Evolutionary conservation across 2,888 invertebrate species (phyloP), one percentile per base, ranked within the genome.

Genomic region (Andrena hattorfiana): DNA sequence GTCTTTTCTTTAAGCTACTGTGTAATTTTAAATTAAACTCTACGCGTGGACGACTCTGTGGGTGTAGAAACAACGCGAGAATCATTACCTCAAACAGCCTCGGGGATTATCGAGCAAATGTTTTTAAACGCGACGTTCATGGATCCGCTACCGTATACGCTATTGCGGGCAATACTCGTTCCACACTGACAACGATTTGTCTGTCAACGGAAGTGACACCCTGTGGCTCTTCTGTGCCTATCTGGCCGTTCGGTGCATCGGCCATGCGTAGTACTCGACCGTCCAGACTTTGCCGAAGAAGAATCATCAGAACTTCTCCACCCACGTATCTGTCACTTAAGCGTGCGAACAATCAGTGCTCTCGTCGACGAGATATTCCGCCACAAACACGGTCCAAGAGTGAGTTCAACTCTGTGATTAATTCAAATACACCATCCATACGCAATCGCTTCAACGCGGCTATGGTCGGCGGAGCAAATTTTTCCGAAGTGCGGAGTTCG

Each of bases 121-220:
- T 73, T 63, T 60, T 20, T n/a, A 67, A 70, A 63, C 60, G n/a
- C 32, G 59, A 30, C 23, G 49, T 49, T 67, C 32, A 16, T 59
- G 23, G 59, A 48, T 63, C 28, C 16, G 20, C 59, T 48, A 30
- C 73, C 2, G 51, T 54, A 42, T 70, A 77, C 30, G 35, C 35
- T 70, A 60, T 81, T 59, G n/a, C 81, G 82, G 81, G 68, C 85
- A 80, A 83, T 75, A 85, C 85, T 83, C 84, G 78, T 78, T 84
- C 76, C 81, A 78, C 77, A 91, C 87, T 87, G 87, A 87, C 89
- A 89, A 90, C 87, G 84, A 89, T 90, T 85, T 84, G 74, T 71
- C 78, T 78, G 90, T 90, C 87, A 89, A 91, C 90, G 92, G 91
- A 92, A 91, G 89, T 89, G 88, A 89, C 89, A 90, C 89, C 84